phyloP scores from a whole-genome alignment of 2,797 vertebrate genomes.

The Siniperca undulata region DNA sequence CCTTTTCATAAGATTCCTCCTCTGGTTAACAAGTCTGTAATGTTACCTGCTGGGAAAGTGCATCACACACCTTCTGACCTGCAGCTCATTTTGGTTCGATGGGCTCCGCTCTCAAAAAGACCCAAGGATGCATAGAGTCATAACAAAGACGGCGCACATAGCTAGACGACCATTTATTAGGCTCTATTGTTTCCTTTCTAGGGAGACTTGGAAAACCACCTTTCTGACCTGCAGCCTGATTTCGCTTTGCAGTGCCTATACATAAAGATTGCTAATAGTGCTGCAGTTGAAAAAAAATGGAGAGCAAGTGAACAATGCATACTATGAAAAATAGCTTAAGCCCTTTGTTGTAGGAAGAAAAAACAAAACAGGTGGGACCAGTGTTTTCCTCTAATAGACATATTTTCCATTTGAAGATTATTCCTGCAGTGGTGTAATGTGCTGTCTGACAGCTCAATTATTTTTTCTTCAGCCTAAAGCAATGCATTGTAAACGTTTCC shows the following conservation, averaged over 20 bases:
- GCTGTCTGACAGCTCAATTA: conserved; percentile 33
- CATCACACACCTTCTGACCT: conserved; percentile 58
- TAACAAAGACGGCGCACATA: conserved; percentile 18
- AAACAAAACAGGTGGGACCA: conserved; percentile 24
- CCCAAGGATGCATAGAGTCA: conserved; percentile 19
- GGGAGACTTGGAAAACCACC: conserved; percentile 29
- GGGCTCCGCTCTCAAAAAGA: conserved; percentile 35
- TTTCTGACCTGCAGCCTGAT: conserved; percentile 31
- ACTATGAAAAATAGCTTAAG: conserved; percentile 44
- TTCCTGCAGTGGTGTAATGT: conserved; percentile 41
- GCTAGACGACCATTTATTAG: conserved; percentile 43
- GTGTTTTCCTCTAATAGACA: conserved; percentile 43
- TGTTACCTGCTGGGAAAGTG: conserved; percentile 40
- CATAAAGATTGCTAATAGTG: conserved; percentile 8
- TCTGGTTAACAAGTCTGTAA: conserved; percentile 49
- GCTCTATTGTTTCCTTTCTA: conserved; percentile 21
- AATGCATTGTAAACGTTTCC: conserved; percentile 34
- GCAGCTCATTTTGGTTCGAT: conserved; percentile 48
- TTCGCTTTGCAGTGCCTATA: background rate
- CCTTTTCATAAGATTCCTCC: conserved; percentile 21
- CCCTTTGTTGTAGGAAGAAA: conserved; percentile 20
- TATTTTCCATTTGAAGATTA: conserved; percentile 45
- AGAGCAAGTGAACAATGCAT: conserved; percentile 25
- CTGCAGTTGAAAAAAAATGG: conserved; percentile 4
- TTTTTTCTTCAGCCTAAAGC: conserved; percentile 31